Evolutionary conservation across 2,113 vertebrate genomes (phyloP), one percentile per base, ranked within the genome.

Genomic region (Tonatia bakeri): DNA sequence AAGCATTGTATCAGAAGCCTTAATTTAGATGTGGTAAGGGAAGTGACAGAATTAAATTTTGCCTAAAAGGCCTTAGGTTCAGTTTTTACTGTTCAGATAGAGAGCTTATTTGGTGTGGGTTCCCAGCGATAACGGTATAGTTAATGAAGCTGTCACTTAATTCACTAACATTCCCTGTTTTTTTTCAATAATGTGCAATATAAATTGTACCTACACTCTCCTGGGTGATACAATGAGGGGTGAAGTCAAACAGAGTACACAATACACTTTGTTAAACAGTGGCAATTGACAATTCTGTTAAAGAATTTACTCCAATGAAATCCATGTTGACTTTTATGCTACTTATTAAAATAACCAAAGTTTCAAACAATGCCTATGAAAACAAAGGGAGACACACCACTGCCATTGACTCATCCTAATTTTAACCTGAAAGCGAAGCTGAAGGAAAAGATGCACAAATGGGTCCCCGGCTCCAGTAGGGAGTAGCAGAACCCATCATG

Each of bases 1-100:
- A 50, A 40, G 31, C 13, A 13, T 89, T 38, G 54, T 93, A 56
- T 33, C 54, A 90, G 64, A 67, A 67, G 65, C 45, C 72, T 76
- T 81, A 72, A 89, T 61, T 90, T 73, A 85, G 87, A 87, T 87
- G 54, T 90, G 38, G 5, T 89, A 92, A 91, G 45, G 91, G 77
- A 77, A 84, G 54, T 36, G 72, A 92, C 54, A 16, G 28, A 72
- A 92, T 47, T 87, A 87, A 70, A 80, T 59, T 96, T 81, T 92
- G 76, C 69, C 84, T 82, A 54, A 90, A 92, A 96, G 73, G 36
- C 15, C 65, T 93, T 33, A 47, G 50, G 20, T 87, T 95, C 65
- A 26, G 10, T 80, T 91, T 95, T 69, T 50, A 88, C 65, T 87
- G 50, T 89, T 84, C 12, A 47, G 61, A 77, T 40, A 90, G 88